A percentile compares a stretch with the other conserved stretches of the same genome.
phyloP scores from a whole-genome alignment of 2,888 invertebrate genomes.

The Leucophora obtusa region DNA sequence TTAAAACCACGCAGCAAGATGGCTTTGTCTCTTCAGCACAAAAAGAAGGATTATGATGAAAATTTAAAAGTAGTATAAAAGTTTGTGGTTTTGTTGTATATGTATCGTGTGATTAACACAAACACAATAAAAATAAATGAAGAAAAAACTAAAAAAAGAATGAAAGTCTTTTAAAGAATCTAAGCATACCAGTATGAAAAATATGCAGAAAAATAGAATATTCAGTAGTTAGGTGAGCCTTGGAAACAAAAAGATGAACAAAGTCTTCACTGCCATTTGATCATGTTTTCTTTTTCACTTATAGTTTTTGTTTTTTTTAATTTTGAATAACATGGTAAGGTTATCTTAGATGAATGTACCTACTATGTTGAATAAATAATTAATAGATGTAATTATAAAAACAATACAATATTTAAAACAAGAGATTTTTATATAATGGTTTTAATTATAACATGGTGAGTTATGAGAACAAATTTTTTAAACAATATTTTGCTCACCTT shows the following conservation, averaged over 20 bases:
- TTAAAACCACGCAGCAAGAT: constrained; percentile 61
- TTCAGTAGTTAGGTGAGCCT: constrained; percentile 39
- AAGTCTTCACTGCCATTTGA: constrained; percentile 50
- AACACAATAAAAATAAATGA: constrained; percentile 16
- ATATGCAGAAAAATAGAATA: not conserved
- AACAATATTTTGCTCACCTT: too few species aligned
- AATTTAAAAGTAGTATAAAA: constrained; percentile 34
- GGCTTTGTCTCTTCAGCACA: constrained; percentile 50
- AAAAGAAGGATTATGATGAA: constrained; percentile 57
- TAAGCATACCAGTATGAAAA: not conserved
- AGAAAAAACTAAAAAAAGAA: constrained; percentile 15
- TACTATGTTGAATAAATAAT: constrained; percentile 61
- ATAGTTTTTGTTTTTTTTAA: not conserved
- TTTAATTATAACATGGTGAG: constrained; percentile 35
- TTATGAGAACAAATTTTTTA: too few species aligned
- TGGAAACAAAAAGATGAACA: constrained; percentile 33
- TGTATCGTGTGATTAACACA: constrained; percentile 24
- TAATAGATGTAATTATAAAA: constrained; percentile 56
- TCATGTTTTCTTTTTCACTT: constrained; percentile 2
- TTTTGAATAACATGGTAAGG: not conserved
- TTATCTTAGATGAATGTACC: constrained; percentile 17
- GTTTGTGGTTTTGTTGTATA: constrained; percentile 1
- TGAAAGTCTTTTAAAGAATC: constrained; percentile 12
- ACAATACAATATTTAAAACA: constrained; percentile 34
- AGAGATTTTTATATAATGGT: constrained; percentile 47